phyloP scores from a whole-genome alignment of 1,140 invertebrate species.

The Pogonus chalceus region DNA sequence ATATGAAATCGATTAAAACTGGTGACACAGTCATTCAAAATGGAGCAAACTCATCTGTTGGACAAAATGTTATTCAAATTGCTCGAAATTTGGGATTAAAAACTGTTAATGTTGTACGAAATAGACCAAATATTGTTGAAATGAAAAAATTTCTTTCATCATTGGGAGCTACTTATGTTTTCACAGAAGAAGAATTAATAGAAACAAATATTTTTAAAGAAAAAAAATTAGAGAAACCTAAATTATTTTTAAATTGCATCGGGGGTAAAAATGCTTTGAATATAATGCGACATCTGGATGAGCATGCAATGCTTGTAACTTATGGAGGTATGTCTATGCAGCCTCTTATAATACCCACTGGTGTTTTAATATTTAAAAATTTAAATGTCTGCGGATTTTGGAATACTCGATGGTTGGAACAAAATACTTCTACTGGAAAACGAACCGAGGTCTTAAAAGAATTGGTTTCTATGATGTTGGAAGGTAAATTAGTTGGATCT shows the following conservation, averaged over 20 bases:
- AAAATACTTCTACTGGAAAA: conserved; percentile 42
- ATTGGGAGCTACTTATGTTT: conserved; percentile 76
- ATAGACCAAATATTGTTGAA: conserved; percentile 65
- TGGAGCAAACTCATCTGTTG: conserved; percentile 93
- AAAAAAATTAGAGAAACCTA: conserved; percentile 54
- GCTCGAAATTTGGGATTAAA: conserved; percentile 65
- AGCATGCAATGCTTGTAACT: conserved; percentile 77
- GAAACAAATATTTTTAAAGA: conserved; percentile 62
- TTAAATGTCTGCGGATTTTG: conserved; percentile 81
- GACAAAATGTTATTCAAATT: conserved; percentile 89
- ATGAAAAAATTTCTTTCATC: conserved; percentile 58
- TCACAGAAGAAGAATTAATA: conserved; percentile 83
- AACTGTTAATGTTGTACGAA: conserved; percentile 78
- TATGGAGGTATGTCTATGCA: conserved; percentile 96
- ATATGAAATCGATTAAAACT: conserved; percentile 69
- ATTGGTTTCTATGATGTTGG: conserved; percentile 57
- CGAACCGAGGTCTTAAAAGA: conserved; percentile 66
- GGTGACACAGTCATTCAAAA: conserved; percentile 92
- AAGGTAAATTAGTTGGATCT: conserved; percentile 63
- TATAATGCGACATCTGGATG: conserved; percentile 61
- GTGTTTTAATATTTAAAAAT: conserved; percentile 88
- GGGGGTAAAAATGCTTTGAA: conserved; percentile 84
- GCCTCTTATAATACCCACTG: conserved; percentile 73
- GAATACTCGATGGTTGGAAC: conserved; percentile 84
- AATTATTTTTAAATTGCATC: conserved; percentile 88